A percentile compares a stretch with the other conserved stretches of the same genome.
These are phyloP conservation scores for Jacana jacana DNA, from an alignment of 2,113 vertebrate species.

Conservation along the genomic window DNA sequence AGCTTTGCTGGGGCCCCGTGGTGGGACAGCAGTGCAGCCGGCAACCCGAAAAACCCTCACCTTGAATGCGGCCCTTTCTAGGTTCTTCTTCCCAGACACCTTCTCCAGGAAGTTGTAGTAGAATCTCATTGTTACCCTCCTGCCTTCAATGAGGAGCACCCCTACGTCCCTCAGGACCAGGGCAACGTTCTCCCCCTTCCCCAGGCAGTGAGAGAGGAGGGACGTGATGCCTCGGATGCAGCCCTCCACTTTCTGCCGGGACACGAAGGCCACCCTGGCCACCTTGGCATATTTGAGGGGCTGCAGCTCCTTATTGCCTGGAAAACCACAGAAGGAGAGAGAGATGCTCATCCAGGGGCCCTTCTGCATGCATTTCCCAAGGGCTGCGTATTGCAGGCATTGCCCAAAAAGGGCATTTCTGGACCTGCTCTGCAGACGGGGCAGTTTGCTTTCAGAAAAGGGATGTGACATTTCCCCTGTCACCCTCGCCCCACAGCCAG, in stretches of 20 bases:
- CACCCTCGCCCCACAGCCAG: no score
- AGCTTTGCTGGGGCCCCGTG: not conserved
- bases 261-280: not conserved
- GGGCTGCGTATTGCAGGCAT: not conserved
- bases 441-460: not conserved
- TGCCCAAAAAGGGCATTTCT: no score
- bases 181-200: not conserved
- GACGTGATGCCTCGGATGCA: not conserved
- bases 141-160: not conserved
- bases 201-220: not conserved
- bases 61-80: not conserved
- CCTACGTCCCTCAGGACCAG: not conserved
- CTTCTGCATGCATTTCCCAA: not conserved
- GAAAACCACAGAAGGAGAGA: not conserved
- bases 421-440: not conserved
- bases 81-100: not conserved
- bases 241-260: not conserved
- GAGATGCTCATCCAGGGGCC: not conserved
- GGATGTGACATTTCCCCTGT: not conserved
- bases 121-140: not conserved
- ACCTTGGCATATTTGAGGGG: not conserved
- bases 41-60: not conserved
- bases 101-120: not conserved
- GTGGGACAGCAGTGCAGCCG: no score
- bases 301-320: not conserved